Evolutionary conservation across 2,888 invertebrate species (phyloP).

Genomic region (Heliconius cydno): DNA sequence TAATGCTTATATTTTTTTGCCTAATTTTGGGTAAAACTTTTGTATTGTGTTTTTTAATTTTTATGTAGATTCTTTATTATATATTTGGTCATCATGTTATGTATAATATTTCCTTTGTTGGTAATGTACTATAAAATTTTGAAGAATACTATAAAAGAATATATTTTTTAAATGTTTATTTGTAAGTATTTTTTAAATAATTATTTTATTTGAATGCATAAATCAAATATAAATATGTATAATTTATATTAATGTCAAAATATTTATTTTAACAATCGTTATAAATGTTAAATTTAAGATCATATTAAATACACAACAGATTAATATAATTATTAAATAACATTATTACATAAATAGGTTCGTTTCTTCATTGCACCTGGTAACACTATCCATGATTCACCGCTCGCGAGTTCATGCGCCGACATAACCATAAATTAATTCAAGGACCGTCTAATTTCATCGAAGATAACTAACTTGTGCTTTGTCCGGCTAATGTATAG

Average conservation of each 20-base stretch:
- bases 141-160: too few relatives aligned
- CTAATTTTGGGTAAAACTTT: slow-evolving; percentile 51
- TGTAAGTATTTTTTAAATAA: too few relatives aligned
- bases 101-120: background rate
- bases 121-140: background rate
- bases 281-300: too few relatives aligned
- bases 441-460: slow-evolving; percentile 65
- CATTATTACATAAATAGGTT: background rate
- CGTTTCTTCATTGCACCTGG: slow-evolving; percentile 44
- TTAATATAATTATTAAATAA: background rate
- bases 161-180: too few relatives aligned
- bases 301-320: too few relatives aligned
- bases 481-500: slow-evolving; percentile 38
- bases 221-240: too few relatives aligned
- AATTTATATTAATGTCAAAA: too few relatives aligned
- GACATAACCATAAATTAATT: slow-evolving; percentile 73
- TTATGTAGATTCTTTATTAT: background rate
- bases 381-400: slow-evolving; percentile 68
- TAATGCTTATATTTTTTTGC: slow-evolving; percentile 47
- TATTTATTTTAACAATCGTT: too few relatives aligned
- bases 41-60: background rate
- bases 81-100: slow-evolving; percentile 3
- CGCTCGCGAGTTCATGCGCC: slow-evolving; percentile 59
- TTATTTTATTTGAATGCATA: too few relatives aligned
- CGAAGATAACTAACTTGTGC: slow-evolving; percentile 42